Evolutionary conservation across 1,140 invertebrate species (phyloP).

Genomic region (Steinernema khuongi): DNA sequence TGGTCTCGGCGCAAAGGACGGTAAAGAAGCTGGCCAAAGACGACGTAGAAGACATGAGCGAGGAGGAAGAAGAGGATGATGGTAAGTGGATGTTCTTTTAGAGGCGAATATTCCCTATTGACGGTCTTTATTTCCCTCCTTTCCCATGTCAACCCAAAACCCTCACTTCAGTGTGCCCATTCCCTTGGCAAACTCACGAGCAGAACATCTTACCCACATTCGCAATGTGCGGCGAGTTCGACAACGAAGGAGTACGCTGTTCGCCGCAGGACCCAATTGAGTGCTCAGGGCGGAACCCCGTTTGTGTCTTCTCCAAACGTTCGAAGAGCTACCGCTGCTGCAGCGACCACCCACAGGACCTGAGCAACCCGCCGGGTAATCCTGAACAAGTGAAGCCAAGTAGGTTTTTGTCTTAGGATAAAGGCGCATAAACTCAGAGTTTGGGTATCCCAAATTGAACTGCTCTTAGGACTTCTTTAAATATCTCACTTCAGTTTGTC

Average conservation of each 20-base stretch:
- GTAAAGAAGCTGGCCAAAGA: background rate
- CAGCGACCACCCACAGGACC: slow-evolving; percentile 35
- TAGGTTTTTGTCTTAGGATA: slow-evolving; percentile 15
- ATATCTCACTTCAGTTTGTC: slow-evolving; percentile 27
- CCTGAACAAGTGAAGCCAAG: slow-evolving; percentile 41
- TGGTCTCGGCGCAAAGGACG: background rate
- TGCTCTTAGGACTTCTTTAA: background rate
- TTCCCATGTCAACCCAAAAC: background rate
- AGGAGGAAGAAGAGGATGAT: slow-evolving; percentile 34
- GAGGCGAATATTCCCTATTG: background rate
- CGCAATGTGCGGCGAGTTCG: slow-evolving; percentile 33
- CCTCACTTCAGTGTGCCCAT: slow-evolving; percentile 33
- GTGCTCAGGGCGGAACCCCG: slow-evolving; percentile 37
- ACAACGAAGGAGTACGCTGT: slow-evolving; percentile 35
- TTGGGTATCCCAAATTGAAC: background rate
- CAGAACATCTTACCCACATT: slow-evolving; percentile 39
- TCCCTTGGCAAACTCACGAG: slow-evolving; percentile 42
- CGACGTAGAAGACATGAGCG: background rate
- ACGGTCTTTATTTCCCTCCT: too few relatives aligned
- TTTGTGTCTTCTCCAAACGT: slow-evolving; percentile 34
- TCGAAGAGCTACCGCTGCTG: slow-evolving; percentile 38
- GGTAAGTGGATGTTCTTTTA: slow-evolving; percentile 23
- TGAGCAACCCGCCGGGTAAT: slow-evolving; percentile 39
- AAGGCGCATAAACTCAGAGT: background rate
- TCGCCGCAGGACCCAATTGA: slow-evolving; percentile 39